Percentiles rank a stretch among this genome's conserved stretches.
These are phyloP conservation scores for Cordilura impudica DNA, from an alignment of 2,888 invertebrate species.

Conservation along the genomic window DNA sequence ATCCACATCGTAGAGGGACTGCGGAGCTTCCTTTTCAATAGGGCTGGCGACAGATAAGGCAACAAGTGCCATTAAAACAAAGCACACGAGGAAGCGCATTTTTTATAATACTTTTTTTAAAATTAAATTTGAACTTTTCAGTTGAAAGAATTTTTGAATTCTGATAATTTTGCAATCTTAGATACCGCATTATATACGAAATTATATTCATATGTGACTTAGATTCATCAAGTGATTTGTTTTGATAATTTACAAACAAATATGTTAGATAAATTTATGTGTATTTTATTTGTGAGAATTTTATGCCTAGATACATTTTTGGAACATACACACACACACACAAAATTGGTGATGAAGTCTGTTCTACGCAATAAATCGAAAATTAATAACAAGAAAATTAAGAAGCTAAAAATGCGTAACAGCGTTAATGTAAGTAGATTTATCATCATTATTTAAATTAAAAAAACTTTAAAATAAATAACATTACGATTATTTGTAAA, in stretches of 20 bases:
- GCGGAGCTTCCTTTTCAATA: conserved; percentile 34
- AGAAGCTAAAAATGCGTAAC: neutral
- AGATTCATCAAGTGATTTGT: too few species aligned
- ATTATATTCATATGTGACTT: neutral
- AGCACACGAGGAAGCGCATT: conserved; percentile 65
- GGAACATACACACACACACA: neutral
- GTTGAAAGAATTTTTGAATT: conserved; percentile 26
- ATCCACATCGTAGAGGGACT: conserved; percentile 63
- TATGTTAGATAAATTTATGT: too few species aligned
- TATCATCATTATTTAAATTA: too few species aligned
- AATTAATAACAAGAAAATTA: conserved; percentile 5
- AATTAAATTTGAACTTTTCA: conserved; percentile 26
- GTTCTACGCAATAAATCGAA: conserved; percentile 14
- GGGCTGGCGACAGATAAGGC: conserved; percentile 52
- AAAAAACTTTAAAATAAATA: too few species aligned
- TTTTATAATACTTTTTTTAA: conserved; percentile 10
- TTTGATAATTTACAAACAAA: too few species aligned
- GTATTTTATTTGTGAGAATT: too few species aligned
- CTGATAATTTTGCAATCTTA: conserved; percentile 40
- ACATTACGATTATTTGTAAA: too few species aligned
- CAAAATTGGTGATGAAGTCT: conserved; percentile 31
- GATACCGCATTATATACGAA: conserved; percentile 34
- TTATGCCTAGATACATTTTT: neutral
- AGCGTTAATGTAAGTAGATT: too few species aligned
- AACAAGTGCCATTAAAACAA: conserved; percentile 50